Conservation (phyloP, 2,797 vertebrate species). For the Harpagifer antarcticus region DNA sequence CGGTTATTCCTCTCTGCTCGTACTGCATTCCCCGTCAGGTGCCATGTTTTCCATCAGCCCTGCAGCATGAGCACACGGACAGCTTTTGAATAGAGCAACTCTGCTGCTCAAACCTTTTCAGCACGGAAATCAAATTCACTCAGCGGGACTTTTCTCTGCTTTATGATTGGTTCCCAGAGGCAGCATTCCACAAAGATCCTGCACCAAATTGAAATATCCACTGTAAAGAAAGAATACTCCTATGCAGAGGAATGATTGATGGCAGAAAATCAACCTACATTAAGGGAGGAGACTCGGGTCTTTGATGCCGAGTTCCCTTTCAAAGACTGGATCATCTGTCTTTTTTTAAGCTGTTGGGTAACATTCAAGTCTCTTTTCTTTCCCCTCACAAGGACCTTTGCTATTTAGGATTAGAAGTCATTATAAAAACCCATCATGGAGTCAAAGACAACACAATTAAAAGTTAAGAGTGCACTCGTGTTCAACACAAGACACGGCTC, state of each 20-base stretch:
- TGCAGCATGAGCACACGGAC: constrained; percentile 37
- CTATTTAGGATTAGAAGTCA: constrained; percentile 39
- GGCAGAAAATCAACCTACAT: constrained; percentile 32
- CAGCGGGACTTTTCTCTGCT: constrained; percentile 43
- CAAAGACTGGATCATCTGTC: constrained; percentile 20
- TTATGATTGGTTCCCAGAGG: constrained; percentile 59
- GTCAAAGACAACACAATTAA: constrained; percentile 53
- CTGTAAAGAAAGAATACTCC: constrained; percentile 36
- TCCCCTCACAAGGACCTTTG: neutral
- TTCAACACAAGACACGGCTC: constrained; percentile 27
- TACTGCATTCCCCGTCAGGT: constrained; percentile 5
- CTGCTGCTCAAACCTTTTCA: constrained; percentile 44
- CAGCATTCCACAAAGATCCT: constrained; percentile 42
- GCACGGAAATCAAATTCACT: constrained; percentile 56
- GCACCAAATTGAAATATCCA: constrained; percentile 50
- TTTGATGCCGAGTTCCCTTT: constrained; percentile 27
- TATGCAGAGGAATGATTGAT: constrained; percentile 40
- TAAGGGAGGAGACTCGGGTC: constrained; percentile 12
- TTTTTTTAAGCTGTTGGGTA: constrained; percentile 12
- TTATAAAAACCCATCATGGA: constrained; percentile 51
- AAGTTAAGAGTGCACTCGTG: constrained; percentile 38
- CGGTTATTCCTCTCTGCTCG: constrained; percentile 18
- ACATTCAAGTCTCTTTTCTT: constrained; percentile 6
- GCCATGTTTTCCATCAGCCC: constrained; percentile 4
- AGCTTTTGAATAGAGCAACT: constrained; percentile 33